phyloP scores from a whole-genome alignment of 2,888 invertebrate genomes.

The Hemaris fuciformis region DNA sequence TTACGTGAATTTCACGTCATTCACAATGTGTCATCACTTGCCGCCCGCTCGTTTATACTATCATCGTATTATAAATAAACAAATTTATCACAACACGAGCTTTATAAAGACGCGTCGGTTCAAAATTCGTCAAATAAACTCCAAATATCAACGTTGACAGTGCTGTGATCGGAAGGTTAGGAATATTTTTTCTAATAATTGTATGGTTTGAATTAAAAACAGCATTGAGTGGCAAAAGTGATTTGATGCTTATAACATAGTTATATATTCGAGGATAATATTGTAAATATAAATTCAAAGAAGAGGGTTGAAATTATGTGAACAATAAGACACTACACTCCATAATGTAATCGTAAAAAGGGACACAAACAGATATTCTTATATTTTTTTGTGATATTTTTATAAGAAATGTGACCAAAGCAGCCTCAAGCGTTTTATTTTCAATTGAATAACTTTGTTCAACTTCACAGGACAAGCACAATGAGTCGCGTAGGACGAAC shows the following conservation, averaged over 20 bases:
- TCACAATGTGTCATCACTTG: neutral
- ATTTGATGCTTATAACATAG: no score
- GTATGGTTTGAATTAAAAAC: neutral
- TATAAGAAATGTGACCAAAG: no score
- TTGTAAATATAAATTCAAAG: no score
- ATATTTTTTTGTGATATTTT: no score
- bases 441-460: neutral
- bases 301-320: no score
- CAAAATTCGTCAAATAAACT: neutral
- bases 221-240: no score
- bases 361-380: no score
- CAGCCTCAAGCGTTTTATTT: no score
- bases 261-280: no score
- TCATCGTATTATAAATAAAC: conserved; percentile 11
- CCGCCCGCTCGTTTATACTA: neutral
- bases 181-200: neutral
- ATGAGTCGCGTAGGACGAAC: conserved; percentile 81
- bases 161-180: neutral
- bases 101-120: conserved; percentile 1
- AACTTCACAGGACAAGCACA: conserved; percentile 9
- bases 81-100: neutral
- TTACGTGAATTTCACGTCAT: neutral
- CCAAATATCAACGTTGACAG: neutral
- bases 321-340: no score
- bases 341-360: no score